Evolutionary conservation across 2,888 invertebrate species (phyloP).

Genomic region (Patella pellucida): DNA sequence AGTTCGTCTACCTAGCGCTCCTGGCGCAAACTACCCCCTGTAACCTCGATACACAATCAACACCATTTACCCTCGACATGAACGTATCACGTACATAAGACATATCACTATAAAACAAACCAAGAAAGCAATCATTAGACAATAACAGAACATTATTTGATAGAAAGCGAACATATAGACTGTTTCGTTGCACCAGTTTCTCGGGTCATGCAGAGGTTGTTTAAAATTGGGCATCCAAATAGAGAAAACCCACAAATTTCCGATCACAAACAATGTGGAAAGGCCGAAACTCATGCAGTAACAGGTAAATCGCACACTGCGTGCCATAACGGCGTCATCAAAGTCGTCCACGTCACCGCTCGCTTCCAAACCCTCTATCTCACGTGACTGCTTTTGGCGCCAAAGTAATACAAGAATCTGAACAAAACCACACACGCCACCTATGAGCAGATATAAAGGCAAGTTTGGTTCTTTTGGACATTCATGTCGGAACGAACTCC

Average conservation of each 20-base stretch:
- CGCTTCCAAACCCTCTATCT: slow-evolving; percentile 67
- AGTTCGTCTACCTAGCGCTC: too few relatives aligned
- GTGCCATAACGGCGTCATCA: slow-evolving; percentile 79
- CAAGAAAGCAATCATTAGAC: background rate
- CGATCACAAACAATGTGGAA: background rate
- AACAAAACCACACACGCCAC: slow-evolving; percentile 81
- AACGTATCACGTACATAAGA: background rate
- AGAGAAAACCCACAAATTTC: background rate
- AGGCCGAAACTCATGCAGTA: background rate
- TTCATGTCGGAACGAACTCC: slow-evolving; percentile 83
- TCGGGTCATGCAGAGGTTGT: background rate
- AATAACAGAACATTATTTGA: background rate
- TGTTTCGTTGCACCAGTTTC: slow-evolving; percentile 5
- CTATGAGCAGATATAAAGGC: slow-evolving; percentile 86
- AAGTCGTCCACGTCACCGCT: slow-evolving; percentile 81
- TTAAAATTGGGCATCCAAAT: slow-evolving; percentile 1
- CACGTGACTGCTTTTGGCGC: slow-evolving; percentile 78
- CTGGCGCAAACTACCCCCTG: too few relatives aligned
- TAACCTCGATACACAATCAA: too few relatives aligned
- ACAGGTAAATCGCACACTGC: background rate
- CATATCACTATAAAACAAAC: background rate
- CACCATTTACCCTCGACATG: background rate
- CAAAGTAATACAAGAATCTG: slow-evolving; percentile 76
- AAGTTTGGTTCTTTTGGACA: slow-evolving; percentile 83
- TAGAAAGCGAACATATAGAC: slow-evolving; percentile 2